phyloP scores from a whole-genome alignment of 2,797 vertebrate species.

The Oreochromis grahami region DNA sequence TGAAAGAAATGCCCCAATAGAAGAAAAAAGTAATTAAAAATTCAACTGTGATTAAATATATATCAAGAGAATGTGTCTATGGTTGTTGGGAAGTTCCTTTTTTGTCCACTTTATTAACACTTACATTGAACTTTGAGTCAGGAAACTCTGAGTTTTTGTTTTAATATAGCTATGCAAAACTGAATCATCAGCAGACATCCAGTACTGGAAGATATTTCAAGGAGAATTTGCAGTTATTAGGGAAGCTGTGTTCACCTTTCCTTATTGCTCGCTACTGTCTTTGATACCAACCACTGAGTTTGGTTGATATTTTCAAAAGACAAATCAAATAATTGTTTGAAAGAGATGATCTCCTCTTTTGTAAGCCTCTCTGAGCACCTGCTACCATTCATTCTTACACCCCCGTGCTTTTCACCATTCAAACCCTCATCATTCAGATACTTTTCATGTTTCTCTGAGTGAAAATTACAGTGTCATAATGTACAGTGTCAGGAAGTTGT shows the following conservation, averaged over 20 bases:
- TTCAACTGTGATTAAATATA: neutral
- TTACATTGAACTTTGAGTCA: neutral
- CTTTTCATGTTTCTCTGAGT: slow-evolving; percentile 21
- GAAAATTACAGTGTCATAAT: slow-evolving; percentile 29
- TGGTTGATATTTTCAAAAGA: neutral
- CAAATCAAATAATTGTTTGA: neutral
- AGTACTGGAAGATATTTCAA: too few relatives aligned
- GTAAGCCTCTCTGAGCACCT: neutral
- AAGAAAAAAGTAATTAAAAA: neutral
- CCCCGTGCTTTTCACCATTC: neutral
- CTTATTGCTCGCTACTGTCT: neutral
- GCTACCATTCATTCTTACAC: neutral
- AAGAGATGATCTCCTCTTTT: neutral
- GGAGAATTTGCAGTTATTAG: too few relatives aligned
- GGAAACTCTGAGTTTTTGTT: neutral
- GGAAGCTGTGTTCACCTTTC: neutral
- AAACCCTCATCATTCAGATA: slow-evolving; percentile 6
- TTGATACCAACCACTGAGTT: neutral
- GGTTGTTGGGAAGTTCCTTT: neutral
- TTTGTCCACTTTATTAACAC: neutral
- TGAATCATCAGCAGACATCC: neutral
- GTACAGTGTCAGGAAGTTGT: slow-evolving; percentile 36
- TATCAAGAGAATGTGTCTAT: neutral
- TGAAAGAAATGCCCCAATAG: neutral
- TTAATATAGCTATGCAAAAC: neutral